These are phyloP conservation scores for Trachemys scripta DNA, from an alignment of 2,113 vertebrate genomes.

Conservation along the genomic window DNA sequence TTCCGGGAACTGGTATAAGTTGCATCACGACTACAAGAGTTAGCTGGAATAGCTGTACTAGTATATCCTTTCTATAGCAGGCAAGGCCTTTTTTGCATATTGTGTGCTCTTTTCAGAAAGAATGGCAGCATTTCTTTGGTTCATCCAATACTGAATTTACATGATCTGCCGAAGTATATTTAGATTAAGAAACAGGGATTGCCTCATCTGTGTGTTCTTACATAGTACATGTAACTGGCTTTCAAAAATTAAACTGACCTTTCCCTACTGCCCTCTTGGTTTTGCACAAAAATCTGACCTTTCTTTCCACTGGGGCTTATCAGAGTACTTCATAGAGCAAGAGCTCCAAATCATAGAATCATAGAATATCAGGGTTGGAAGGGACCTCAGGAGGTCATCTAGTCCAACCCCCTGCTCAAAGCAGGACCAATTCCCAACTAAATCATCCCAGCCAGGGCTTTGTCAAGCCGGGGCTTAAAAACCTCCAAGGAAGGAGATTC, in stretches of 20 bases:
- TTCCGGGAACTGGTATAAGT: neutral
- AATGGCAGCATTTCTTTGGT: neutral
- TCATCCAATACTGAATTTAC: neutral
- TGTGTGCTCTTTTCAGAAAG: neutral
- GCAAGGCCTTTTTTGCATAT: neutral
- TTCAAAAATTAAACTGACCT: neutral
- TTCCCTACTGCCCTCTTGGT: neutral
- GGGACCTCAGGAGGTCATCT: too few species aligned
- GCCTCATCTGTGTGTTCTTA: neutral
- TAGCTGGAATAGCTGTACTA: neutral
- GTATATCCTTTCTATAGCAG: neutral
- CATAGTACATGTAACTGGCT: neutral
- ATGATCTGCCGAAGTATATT: neutral
- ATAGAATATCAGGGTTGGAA: too few species aligned
- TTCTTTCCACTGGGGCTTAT: neutral
- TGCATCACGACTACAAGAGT: neutral
- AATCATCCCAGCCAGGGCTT: too few species aligned
- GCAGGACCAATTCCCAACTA: too few species aligned
- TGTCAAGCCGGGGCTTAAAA: too few species aligned
- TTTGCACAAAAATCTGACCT: neutral
- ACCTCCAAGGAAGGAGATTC: too few species aligned
- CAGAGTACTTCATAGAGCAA: neutral
- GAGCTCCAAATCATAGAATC: neutral
- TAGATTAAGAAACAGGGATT: neutral
- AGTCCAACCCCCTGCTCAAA: too few species aligned